phyloP scores from a whole-genome alignment of 2,888 invertebrate genomes.

The Hypselothyrea guttata region DNA sequence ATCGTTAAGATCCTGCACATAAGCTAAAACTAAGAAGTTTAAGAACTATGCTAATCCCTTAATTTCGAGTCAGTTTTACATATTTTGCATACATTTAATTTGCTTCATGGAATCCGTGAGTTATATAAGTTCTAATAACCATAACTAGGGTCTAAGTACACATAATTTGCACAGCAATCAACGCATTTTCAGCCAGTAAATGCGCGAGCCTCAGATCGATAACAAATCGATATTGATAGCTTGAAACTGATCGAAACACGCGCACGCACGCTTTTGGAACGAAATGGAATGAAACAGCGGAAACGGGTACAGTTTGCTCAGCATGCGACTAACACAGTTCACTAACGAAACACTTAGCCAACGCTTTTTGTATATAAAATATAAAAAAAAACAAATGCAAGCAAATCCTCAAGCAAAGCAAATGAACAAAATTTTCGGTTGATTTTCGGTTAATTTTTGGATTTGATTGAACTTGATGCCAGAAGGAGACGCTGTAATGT shows the following conservation, averaged over 20 bases:
- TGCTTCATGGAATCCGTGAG: background rate
- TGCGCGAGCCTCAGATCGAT: constrained; percentile 13
- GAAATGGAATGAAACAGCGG: constrained; percentile 50
- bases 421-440: constrained; percentile 8
- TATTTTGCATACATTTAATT: constrained; percentile 3
- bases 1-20: constrained; percentile 4
- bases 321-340: constrained; percentile 45
- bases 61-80: background rate
- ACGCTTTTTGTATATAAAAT: constrained; percentile 22
- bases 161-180: constrained; percentile 33
- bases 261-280: constrained; percentile 57
- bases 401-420: background rate
- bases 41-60: constrained; percentile 4
- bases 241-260: constrained; percentile 31
- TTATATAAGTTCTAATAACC: too few species aligned
- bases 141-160: constrained; percentile 35
- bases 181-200: constrained; percentile 41
- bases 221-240: constrained; percentile 13
- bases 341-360: constrained; percentile 10
- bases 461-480: constrained; percentile 4
- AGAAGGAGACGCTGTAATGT: constrained; percentile 45
- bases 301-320: constrained; percentile 26
- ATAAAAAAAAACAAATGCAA: background rate
- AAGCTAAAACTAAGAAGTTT: background rate
- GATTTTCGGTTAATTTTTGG: constrained; percentile 13